Percentiles rank a stretch among this genome's conserved stretches.
phyloP scores from a whole-genome alignment of 2,113 vertebrate genomes.

The Ranitomeya imitator region DNA sequence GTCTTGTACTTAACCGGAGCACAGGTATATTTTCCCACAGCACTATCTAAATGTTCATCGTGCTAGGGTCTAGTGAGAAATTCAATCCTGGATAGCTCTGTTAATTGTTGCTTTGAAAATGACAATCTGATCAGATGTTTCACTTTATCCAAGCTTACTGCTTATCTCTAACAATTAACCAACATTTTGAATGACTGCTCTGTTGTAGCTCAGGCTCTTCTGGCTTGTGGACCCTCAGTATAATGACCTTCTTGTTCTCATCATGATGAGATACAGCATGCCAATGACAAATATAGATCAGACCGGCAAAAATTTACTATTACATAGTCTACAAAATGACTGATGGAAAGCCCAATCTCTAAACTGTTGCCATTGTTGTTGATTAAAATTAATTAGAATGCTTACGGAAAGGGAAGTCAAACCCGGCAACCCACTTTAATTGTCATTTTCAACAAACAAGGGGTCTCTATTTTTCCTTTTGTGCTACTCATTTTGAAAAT shows the following conservation, averaged over 20 bases:
- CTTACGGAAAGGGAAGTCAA: not conserved
- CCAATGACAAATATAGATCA: not conserved
- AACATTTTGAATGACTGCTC: not conserved
- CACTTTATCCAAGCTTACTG: not conserved
- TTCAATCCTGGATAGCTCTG: no score
- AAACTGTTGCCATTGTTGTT: not conserved
- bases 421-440: not conserved
- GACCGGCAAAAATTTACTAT: not conserved
- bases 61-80: not conserved
- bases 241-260: conserved; percentile 2
- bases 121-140: no score
- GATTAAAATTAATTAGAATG: not conserved
- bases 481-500: no score
- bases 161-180: not conserved
- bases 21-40: no score
- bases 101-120: no score
- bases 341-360: not conserved
- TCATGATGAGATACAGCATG: not conserved
- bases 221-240: not conserved
- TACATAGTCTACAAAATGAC: not conserved
- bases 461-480: no score
- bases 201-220: not conserved
- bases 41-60: not conserved
- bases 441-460: no score
- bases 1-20: not conserved